Percentiles rank a stretch among this genome's conserved stretches.
Evolutionary conservation across 2,888 invertebrate genomes (phyloP).

Genomic region (Zaprionus lineosus): DNA sequence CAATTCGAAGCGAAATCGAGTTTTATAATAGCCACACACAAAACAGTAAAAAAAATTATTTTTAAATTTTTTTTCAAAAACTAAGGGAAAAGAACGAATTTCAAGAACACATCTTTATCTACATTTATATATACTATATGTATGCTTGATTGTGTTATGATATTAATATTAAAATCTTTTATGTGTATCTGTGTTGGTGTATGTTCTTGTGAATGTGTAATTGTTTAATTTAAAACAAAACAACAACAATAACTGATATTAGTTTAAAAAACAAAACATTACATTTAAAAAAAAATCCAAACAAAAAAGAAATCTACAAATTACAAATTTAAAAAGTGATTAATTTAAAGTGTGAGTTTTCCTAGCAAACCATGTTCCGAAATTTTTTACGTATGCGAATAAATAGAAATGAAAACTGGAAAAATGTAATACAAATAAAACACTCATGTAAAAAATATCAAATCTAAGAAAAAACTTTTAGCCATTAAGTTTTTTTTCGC

Average conservation of each 20-base stretch:
- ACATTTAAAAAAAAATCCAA: conserved; percentile 26
- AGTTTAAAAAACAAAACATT: conserved; percentile 54
- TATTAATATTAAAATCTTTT: conserved; percentile 38
- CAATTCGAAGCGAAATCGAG: conserved; percentile 42
- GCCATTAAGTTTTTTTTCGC: conserved; percentile 53
- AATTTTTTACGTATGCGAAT: conserved; percentile 55
- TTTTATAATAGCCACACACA: conserved; percentile 43
- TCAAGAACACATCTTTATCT: conserved; percentile 33
- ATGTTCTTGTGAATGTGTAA: conserved; percentile 58
- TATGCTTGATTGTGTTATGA: conserved; percentile 58
- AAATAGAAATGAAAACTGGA: conserved; percentile 32
- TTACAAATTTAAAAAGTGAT: background rate
- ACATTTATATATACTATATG: conserved; percentile 23
- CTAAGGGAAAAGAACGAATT: too few relatives aligned
- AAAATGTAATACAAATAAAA: conserved; percentile 18
- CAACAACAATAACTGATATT: conserved; percentile 61
- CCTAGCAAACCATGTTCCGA: conserved; percentile 77
- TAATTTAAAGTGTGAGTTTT: conserved; percentile 59
- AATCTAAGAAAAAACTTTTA: conserved; percentile 28
- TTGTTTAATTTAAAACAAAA: conserved; percentile 63
- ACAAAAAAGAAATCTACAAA: conserved; percentile 10
- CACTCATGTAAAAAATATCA: conserved; percentile 5
- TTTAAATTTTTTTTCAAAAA: too few relatives aligned
- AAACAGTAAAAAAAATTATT: too few relatives aligned
- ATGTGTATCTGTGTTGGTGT: conserved; percentile 37